Evolutionary conservation across 2,113 vertebrate genomes (phyloP).

Genomic region (Egretta garzetta): DNA sequence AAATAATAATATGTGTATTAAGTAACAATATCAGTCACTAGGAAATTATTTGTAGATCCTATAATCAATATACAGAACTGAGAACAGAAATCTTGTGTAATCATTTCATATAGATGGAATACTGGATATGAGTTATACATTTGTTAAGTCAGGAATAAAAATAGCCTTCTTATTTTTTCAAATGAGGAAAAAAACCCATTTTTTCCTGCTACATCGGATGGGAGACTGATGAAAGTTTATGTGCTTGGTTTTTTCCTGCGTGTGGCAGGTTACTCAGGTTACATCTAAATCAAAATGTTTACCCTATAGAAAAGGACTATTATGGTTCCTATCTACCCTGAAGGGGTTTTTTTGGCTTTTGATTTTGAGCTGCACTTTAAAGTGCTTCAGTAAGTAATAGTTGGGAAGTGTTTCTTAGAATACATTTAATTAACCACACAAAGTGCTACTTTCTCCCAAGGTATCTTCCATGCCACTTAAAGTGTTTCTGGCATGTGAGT

Average conservation of each 20-base stretch:
- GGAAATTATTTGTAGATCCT: not conserved
- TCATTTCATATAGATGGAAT: not conserved
- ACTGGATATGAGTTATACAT: not conserved
- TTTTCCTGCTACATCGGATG: not conserved
- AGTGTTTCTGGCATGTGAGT: not conserved
- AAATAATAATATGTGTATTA: not conserved
- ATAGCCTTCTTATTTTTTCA: not conserved
- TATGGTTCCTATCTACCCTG: not conserved
- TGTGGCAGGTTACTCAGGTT: not conserved
- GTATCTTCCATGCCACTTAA: fast-evolving
- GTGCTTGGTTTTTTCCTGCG: not conserved
- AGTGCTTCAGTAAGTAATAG: not conserved
- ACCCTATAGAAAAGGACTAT: not conserved
- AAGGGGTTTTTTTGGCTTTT: not conserved
- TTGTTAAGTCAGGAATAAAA: not conserved
- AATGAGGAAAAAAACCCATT: not conserved
- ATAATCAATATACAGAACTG: not conserved
- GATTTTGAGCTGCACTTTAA: not conserved
- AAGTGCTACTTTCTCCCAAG: not conserved
- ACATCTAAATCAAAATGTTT: not conserved
- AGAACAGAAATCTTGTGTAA: not conserved
- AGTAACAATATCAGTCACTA: not conserved
- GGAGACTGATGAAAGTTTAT: not conserved
- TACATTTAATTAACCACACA: not conserved
- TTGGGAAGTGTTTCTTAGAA: not conserved